These are phyloP conservation scores for Craseonycteris thonglongyai DNA, from an alignment of 2,113 vertebrate species.

Conservation along the genomic window DNA sequence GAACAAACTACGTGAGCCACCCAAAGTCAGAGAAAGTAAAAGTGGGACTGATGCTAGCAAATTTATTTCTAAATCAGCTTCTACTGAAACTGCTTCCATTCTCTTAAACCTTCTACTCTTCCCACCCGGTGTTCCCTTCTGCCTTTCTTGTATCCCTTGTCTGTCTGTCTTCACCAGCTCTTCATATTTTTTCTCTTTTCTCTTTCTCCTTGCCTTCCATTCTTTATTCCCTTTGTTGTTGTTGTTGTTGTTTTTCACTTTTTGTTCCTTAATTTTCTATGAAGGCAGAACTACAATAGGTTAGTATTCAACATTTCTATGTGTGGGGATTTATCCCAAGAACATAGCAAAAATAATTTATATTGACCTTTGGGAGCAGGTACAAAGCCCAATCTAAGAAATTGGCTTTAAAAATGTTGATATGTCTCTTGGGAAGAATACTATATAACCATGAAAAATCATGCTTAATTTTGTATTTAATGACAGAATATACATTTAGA, in stretches of 20 bases:
- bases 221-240: neutral
- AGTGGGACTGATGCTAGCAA: neutral
- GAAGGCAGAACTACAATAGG: neutral
- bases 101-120: too few relatives aligned
- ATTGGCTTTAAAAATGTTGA: neutral
- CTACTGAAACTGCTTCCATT: neutral
- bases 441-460: neutral
- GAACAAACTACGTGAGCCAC: neutral
- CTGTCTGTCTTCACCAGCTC: neutral
- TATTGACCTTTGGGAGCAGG: neutral
- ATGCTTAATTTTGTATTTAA: neutral
- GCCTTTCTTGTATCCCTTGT: rapidly evolving
- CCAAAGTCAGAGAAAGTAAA: neutral
- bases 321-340: neutral
- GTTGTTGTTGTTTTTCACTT: too few relatives aligned
- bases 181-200: rapidly evolving
- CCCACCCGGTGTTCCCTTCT: rapidly evolving
- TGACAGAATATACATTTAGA: slow-evolving; percentile 4
- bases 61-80: neutral
- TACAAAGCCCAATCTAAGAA: neutral
- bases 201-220: neutral
- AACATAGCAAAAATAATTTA: neutral
- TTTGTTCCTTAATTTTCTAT: too few relatives aligned
- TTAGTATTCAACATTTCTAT: neutral
- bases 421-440: neutral